A percentile compares a stretch with the other conserved stretches of the same genome.
phyloP scores from a whole-genome alignment of 2,888 invertebrate species.

The Siphlonurus alternatus region DNA sequence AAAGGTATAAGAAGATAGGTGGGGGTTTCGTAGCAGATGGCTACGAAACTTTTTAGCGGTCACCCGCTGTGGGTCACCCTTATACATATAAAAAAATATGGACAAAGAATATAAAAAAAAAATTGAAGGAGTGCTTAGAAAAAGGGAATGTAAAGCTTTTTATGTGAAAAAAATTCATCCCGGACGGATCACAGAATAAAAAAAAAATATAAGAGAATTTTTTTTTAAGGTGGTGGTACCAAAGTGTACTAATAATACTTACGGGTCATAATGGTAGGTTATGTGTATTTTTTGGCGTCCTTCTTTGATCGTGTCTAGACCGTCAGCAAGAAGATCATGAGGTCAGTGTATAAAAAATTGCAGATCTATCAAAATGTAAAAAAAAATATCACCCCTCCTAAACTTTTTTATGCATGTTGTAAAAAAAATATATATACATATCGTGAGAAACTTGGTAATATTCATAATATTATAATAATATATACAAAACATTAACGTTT shows the following conservation, averaged over 20 bases:
- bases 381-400: neutral
- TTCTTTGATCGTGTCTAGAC: neutral
- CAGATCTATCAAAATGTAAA: neutral
- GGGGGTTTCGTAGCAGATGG: neutral
- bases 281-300: neutral
- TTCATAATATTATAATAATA: neutral
- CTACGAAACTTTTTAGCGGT: neutral
- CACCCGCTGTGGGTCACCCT: conserved; percentile 3
- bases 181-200: neutral
- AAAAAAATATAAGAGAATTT: neutral
- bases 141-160: neutral
- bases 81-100: neutral
- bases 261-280: neutral
- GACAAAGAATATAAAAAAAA: conserved; percentile 1
- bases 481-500: neutral
- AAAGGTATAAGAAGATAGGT: neutral
- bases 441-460: neutral
- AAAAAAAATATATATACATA: neutral
- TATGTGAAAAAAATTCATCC: neutral
- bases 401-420: neutral
- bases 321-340: neutral
- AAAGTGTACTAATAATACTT: neutral
- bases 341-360: neutral
- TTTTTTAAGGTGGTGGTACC: neutral
- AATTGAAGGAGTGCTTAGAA: neutral